Percentiles rank a stretch among this genome's conserved stretches.
These are phyloP conservation scores for Dynastes maya DNA, from an alignment of 2,888 invertebrate species.

Conservation along the genomic window DNA sequence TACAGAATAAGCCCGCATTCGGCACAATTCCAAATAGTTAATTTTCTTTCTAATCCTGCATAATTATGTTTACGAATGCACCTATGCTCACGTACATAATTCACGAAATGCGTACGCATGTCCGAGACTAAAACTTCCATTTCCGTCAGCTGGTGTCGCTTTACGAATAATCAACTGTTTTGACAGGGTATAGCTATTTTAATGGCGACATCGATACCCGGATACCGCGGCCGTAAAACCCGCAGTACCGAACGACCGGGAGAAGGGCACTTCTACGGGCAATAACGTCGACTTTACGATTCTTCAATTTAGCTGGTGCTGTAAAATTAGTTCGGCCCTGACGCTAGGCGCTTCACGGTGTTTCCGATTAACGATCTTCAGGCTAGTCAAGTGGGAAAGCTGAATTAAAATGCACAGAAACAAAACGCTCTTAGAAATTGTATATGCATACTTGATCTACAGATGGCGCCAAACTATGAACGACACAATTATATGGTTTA, in stretches of 20 bases:
- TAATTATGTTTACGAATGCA: too few species aligned
- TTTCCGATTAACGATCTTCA: constrained; percentile 35
- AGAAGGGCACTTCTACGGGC: constrained; percentile 15
- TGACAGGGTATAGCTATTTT: constrained; percentile 39
- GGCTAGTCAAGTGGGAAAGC: not conserved
- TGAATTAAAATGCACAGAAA: too few species aligned
- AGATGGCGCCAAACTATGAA: too few species aligned
- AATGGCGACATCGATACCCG: constrained; percentile 44
- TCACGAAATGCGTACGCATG: constrained; percentile 24
- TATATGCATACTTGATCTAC: too few species aligned
- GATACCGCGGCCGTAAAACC: constrained; percentile 36
- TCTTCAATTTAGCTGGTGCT: constrained; percentile 39
- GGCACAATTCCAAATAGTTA: too few species aligned
- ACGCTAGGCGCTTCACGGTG: constrained; percentile 26
- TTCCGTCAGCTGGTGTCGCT: constrained; percentile 50
- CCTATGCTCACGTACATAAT: not conserved
- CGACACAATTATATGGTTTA: too few species aligned
- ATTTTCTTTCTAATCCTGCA: too few species aligned
- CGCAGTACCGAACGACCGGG: not conserved
- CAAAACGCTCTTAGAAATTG: too few species aligned
- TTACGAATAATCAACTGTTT: constrained; percentile 50
- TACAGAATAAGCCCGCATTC: too few species aligned
- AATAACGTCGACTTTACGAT: constrained; percentile 28
- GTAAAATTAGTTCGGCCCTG: constrained; percentile 44
- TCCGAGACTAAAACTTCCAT: constrained; percentile 35